These are phyloP conservation scores for Chrysaora quinquecirrha DNA, from an alignment of 30 jellyfish, hydroid and myxozoan genomes.

Conservation along the genomic window DNA sequence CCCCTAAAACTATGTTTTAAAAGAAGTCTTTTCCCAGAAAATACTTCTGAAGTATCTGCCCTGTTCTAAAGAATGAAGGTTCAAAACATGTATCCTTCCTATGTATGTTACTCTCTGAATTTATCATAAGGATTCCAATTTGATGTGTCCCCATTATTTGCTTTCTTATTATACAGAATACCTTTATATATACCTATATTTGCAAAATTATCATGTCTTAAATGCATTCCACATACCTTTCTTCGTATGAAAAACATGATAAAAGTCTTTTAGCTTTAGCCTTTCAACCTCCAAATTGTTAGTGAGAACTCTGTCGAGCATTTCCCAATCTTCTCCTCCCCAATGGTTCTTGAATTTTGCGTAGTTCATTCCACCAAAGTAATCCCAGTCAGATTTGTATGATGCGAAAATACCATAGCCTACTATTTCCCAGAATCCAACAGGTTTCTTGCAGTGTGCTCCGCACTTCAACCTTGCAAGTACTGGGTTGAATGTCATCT, in stretches of 20 bases:
- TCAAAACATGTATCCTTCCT: too few species aligned
- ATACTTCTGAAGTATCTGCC: too few species aligned
- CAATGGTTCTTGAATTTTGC: conserved; percentile 70
- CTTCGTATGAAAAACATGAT: conserved; percentile 88
- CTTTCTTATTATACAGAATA: too few species aligned
- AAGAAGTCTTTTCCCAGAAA: too few species aligned
- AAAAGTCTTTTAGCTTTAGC: conserved; percentile 69
- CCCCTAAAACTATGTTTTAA: too few species aligned
- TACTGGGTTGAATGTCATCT: conserved; percentile 82
- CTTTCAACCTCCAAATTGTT: conserved; percentile 89
- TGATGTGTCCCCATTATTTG: too few species aligned
- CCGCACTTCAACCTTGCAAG: conserved; percentile 88
- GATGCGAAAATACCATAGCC: conserved; percentile 94
- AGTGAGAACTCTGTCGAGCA: conserved; percentile 80
- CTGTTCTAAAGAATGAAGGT: too few species aligned
- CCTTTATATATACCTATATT: too few species aligned
- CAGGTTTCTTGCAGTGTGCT: conserved; percentile 72
- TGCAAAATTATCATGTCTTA: background rate
- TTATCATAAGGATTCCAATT: too few species aligned
- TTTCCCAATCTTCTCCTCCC: conserved; percentile 99
- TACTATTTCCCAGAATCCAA: conserved; percentile 88
- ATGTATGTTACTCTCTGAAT: too few species aligned
- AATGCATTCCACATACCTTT: conserved; percentile 86
- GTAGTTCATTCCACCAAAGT: conserved; percentile 86
- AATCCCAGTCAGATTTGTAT: conserved; percentile 91